Conservation (phyloP, 2,888 invertebrate genomes). For the Drosophila ochracea region DNA sequence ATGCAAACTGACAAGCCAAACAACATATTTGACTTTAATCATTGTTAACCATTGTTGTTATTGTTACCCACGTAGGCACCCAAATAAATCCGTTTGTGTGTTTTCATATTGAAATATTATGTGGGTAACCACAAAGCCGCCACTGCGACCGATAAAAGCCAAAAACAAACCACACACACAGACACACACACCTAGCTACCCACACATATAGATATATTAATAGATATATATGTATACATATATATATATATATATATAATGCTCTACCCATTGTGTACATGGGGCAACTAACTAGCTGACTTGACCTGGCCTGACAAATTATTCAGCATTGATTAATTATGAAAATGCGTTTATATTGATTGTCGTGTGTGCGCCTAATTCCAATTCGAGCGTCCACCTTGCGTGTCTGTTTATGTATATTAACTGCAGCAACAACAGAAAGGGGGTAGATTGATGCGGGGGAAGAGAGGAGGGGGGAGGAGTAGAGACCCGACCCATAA, state of each 20-base stretch:
- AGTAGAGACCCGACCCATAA: constrained; percentile 35
- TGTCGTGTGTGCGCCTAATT: constrained; percentile 54
- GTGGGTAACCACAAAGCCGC: constrained; percentile 74
- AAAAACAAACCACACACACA: constrained; percentile 64
- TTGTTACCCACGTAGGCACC: constrained; percentile 27
- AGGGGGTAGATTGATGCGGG: not conserved
- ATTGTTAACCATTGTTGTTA: constrained; percentile 25
- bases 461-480: not conserved
- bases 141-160: constrained; percentile 73
- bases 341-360: constrained; percentile 82
- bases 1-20: not conserved
- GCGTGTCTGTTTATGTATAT: constrained; percentile 75
- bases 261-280: constrained; percentile 3
- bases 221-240: no score
- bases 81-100: constrained; percentile 37
- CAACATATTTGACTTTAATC: constrained; percentile 7
- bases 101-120: constrained; percentile 59
- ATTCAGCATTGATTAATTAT: constrained; percentile 81
- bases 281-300: constrained; percentile 35
- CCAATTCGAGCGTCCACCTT: constrained; percentile 47
- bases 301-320: constrained; percentile 67
- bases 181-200: constrained; percentile 34
- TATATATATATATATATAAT: not conserved
- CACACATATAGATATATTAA: constrained; percentile 5
- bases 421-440: constrained; percentile 46